phyloP scores from a whole-genome alignment of 2,797 vertebrate genomes.

The Dipus sagitta region DNA sequence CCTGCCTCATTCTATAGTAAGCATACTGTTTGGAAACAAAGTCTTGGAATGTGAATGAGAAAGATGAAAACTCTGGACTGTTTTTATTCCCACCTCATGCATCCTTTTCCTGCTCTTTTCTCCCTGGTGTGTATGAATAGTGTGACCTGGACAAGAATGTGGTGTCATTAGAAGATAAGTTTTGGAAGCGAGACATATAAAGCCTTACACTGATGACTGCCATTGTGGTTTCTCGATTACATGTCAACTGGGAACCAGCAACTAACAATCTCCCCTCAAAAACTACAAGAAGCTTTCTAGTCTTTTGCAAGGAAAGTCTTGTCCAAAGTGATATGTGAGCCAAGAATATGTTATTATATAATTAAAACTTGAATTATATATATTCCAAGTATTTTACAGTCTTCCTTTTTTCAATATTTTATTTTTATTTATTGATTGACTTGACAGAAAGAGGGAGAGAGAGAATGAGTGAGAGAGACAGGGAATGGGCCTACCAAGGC shows the following conservation, averaged over 20 bases:
- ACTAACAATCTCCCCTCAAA: not conserved
- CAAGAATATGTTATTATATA: conserved; percentile 13
- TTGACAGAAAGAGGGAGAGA: too few species aligned
- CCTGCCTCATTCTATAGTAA: not conserved
- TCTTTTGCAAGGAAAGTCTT: conserved; percentile 44
- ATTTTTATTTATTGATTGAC: too few species aligned
- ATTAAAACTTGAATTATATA: not conserved
- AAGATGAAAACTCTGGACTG: conserved; percentile 27
- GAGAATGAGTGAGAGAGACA: too few species aligned
- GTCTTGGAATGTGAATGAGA: not conserved
- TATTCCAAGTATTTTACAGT: conserved; percentile 46
- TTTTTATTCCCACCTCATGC: not conserved
- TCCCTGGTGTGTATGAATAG: not conserved
- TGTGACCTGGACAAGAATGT: conserved; percentile 22
- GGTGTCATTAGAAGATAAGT: not conserved
- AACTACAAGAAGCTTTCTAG: not conserved
- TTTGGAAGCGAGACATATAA: not conserved
- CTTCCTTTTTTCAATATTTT: too few species aligned
- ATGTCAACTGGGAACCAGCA: not conserved
- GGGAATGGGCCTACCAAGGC: too few species aligned
- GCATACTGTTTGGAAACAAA: conserved; percentile 7
- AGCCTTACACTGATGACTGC: not conserved
- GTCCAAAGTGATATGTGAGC: not conserved
- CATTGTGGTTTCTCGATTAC: not conserved
- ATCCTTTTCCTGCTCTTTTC: not conserved